Evolutionary conservation across 2,113 vertebrate genomes (phyloP).

Genomic region (Pterocles gutturalis): DNA sequence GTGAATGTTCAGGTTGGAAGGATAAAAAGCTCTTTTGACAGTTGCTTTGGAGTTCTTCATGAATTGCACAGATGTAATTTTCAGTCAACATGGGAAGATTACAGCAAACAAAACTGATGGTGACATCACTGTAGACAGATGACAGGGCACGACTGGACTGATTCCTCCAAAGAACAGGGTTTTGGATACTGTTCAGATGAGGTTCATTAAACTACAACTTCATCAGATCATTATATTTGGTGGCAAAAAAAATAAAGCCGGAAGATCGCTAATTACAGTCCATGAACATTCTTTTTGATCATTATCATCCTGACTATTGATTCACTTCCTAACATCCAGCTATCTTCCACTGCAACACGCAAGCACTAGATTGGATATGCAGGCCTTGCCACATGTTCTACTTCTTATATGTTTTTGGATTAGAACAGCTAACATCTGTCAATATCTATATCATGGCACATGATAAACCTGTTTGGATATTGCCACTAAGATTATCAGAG

Average conservation of each 20-base stretch:
- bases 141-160: not conserved
- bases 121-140: not conserved
- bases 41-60: constrained; percentile 15
- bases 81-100: not conserved
- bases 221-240: not conserved
- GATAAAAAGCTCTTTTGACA: constrained; percentile 28
- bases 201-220: not conserved
- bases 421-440: not conserved
- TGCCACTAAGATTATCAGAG: not conserved
- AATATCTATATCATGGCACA: fast-evolving
- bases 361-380: not conserved
- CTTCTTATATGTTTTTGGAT: not conserved
- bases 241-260: not conserved
- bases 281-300: not conserved
- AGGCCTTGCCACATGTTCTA: not conserved
- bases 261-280: not conserved
- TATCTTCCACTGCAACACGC: not conserved
- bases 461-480: not conserved
- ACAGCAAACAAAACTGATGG: not conserved
- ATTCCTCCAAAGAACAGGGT: not conserved
- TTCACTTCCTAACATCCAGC: not conserved
- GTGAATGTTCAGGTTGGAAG: constrained; percentile 15
- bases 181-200: not conserved
- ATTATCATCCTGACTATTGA: not conserved
- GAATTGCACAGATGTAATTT: constrained; percentile 36